Base-by-base conservation (phyloP, 2,888 invertebrate genomes). In the Lycocerus yunnanus region DNA sequence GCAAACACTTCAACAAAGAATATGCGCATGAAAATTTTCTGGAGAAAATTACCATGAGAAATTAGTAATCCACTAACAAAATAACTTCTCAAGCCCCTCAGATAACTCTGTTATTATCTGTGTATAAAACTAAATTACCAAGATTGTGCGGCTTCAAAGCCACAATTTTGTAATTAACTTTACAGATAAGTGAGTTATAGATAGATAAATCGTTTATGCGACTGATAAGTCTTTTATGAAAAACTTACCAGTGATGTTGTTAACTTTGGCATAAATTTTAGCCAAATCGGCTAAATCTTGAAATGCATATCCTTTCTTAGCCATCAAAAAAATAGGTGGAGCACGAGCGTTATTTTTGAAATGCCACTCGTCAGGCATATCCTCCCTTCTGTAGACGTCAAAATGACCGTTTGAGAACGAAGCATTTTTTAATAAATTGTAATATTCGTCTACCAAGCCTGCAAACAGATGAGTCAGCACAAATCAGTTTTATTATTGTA, bases 251-350 rank as follows among this genome's bases (percentile, higher is more conserved):
- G 86, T 88, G 75, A 89, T 84, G 78, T 89, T 88, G 74, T 86
- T 88, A 24, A 82, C 81, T 73, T 86, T 80, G 66, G 88, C 85
- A 81, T 89, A 90, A 70, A 80, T 82, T 5, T 86, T 82, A 18
- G 88, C 88, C 16, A 79, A 81, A 3, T 84, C 80, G 68, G 86
- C 86, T 61, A 91, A 83, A 82, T 90, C 90, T 77, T 91, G 89
- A 80, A 92, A 90, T 1, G 87, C 90, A 84, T 91, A 93, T 13
- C 90, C 90, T 24, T 89, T 86, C 78, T 92, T 89, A 0, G 93
- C 92, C 24, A 92, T 86, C 1, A 90, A 86, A 68, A 93, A 86
- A 76, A 93, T 90, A 0, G 92, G 91, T 16, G 91, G 90, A 13
- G 91, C 87, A 67, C 94, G 86, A 10, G 86, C 81, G 81, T 90